A percentile compares a stretch with the other conserved stretches of the same genome.
These are phyloP conservation scores for Melanaphis sacchari DNA, from an alignment of 1,140 invertebrate species.

Conservation along the genomic window DNA sequence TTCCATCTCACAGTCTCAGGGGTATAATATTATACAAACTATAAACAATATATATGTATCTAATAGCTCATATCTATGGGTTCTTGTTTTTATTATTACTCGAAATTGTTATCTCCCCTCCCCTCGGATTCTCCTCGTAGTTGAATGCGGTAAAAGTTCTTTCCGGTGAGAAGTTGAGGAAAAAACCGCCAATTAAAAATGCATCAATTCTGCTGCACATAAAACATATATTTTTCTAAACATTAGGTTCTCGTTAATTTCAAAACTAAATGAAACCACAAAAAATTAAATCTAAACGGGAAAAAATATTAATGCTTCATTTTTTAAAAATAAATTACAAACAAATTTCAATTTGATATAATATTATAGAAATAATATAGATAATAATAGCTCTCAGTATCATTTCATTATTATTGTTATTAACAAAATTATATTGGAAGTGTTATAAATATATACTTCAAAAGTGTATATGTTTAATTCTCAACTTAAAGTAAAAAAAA, in stretches of 20 bases:
- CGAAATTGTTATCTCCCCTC: background rate
- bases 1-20: background rate
- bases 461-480: background rate
- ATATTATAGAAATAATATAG: background rate
- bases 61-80: background rate
- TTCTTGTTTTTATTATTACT: slow-evolving; percentile 30
- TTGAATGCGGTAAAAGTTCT: slow-evolving; percentile 21
- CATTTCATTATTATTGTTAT: no score
- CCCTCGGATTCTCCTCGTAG: background rate
- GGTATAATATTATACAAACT: background rate
- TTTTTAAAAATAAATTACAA: background rate
- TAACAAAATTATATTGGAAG: no score
- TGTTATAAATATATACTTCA: background rate
- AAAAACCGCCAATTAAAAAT: slow-evolving; percentile 45
- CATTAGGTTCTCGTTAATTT: slow-evolving; percentile 48
- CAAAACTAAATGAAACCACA: background rate
- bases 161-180: background rate
- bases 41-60: background rate
- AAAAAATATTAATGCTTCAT: background rate
- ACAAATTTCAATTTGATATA: background rate
- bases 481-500: background rate
- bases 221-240: slow-evolving; percentile 5
- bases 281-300: background rate
- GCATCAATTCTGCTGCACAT: slow-evolving; percentile 11
- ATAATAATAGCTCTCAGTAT: background rate